These are phyloP conservation scores for Ischnus inquisitorius DNA, from an alignment of 2,888 invertebrate species.

Conservation along the genomic window DNA sequence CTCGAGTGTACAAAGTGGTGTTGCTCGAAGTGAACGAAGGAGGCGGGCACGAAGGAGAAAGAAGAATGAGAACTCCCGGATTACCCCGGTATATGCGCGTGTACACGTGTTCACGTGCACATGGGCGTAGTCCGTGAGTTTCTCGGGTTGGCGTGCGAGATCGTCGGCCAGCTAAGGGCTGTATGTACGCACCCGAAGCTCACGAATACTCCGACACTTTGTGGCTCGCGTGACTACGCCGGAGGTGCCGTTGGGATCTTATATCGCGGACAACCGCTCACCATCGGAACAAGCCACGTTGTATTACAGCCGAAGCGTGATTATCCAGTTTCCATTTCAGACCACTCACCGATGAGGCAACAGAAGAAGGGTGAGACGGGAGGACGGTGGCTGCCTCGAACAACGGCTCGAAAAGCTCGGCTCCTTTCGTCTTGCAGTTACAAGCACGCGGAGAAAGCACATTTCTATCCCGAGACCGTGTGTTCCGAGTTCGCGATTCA, in stretches of 20 bases:
- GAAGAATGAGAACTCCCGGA: slow-evolving; percentile 13
- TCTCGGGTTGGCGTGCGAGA: slow-evolving; percentile 60
- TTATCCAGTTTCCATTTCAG: slow-evolving; percentile 70
- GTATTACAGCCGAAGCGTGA: slow-evolving; percentile 40
- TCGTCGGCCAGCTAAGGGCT: slow-evolving; percentile 10
- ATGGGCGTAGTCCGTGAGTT: slow-evolving; percentile 49
- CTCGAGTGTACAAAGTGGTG: slow-evolving; percentile 36
- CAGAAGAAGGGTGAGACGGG: not conserved
- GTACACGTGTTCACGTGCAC: too few relatives aligned
- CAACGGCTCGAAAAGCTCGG: slow-evolving; percentile 3
- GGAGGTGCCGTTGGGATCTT: slow-evolving; percentile 58
- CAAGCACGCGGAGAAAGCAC: slow-evolving; percentile 5
- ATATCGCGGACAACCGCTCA: slow-evolving; percentile 57
- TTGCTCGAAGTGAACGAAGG: slow-evolving; percentile 42
- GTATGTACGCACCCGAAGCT: not conserved
- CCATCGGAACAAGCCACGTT: not conserved
- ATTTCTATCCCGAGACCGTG: not conserved
- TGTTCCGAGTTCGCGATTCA: not conserved
- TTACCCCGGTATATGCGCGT: too few relatives aligned
- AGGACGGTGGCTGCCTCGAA: slow-evolving; percentile 29
- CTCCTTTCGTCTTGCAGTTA: slow-evolving; percentile 7
- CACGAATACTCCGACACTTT: slow-evolving; percentile 61
- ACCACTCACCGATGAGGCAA: slow-evolving; percentile 42
- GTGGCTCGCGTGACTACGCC: slow-evolving; percentile 58
- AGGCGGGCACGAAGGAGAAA: slow-evolving; percentile 55